These are phyloP conservation scores for Orthonychiurus folsomi DNA, from an alignment of 2,888 invertebrate genomes.

Conservation along the genomic window DNA sequence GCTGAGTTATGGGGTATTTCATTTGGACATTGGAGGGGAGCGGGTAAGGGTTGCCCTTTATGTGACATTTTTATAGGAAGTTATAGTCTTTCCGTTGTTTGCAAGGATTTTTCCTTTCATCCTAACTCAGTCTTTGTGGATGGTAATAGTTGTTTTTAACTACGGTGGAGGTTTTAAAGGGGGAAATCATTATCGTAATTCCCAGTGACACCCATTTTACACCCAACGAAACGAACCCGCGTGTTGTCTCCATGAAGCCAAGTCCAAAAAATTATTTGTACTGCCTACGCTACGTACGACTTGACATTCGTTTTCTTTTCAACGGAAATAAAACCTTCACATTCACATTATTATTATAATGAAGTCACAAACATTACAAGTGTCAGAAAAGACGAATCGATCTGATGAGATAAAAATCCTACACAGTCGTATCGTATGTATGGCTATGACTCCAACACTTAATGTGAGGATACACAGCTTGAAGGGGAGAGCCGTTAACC, in stretches of 20 bases:
- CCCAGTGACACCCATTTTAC: slow-evolving; percentile 28
- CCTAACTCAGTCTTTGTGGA: neutral
- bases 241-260: too few species aligned
- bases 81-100: slow-evolving; percentile 32
- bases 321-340: neutral
- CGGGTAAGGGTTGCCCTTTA: slow-evolving; percentile 20
- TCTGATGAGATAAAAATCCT: neutral
- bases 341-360: neutral
- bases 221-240: neutral
- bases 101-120: too few species aligned
- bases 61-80: slow-evolving; percentile 40
- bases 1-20: neutral
- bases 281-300: too few species aligned
- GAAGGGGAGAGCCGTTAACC: neutral
- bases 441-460: too few species aligned
- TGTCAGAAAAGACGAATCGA: neutral
- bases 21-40: neutral
- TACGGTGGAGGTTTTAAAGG: neutral
- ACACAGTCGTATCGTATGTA: neutral
- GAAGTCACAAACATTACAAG: neutral
- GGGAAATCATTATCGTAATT: slow-evolving; percentile 37
- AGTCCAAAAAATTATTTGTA: too few species aligned
- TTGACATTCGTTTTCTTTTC: too few species aligned
- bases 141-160: slow-evolving; percentile 10
- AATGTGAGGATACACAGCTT: neutral